These are phyloP conservation scores for Meiosimyza decipiens DNA, from an alignment of 2,888 invertebrate genomes.

Conservation along the genomic window DNA sequence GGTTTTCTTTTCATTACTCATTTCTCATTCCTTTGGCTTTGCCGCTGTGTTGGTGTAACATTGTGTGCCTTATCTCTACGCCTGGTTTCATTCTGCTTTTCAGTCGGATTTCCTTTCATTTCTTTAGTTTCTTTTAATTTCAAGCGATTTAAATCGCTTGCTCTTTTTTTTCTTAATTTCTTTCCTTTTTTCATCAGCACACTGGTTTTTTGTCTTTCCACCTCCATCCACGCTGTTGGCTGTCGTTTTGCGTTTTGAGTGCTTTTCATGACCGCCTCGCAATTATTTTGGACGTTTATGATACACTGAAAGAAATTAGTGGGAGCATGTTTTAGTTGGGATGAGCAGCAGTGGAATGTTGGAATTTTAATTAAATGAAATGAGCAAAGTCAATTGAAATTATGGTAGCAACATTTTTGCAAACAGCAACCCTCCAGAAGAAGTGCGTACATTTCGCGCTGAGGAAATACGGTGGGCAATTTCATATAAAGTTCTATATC, in stretches of 20 bases:
- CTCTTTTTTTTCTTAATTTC: neutral
- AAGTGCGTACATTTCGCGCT: too few relatives aligned
- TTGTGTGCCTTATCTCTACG: constrained; percentile 29
- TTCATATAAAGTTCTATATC: too few relatives aligned
- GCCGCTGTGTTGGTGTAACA: neutral
- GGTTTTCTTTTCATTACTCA: constrained; percentile 31
- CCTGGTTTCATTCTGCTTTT: constrained; percentile 13
- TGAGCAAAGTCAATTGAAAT: too few relatives aligned
- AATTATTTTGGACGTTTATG: constrained; percentile 18
- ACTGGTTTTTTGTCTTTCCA: neutral
- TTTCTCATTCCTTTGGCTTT: constrained; percentile 1
- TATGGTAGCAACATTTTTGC: too few relatives aligned
- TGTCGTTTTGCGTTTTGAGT: neutral
- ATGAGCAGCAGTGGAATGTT: too few relatives aligned
- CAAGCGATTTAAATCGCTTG: constrained; percentile 25
- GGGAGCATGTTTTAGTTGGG: neutral
- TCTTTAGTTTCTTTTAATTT: constrained; percentile 29
- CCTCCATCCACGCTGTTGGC: neutral
- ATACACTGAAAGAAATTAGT: constrained; percentile 1
- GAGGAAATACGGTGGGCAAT: too few relatives aligned
- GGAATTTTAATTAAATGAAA: too few relatives aligned
- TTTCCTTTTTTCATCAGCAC: too few relatives aligned
- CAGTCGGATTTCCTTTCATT: constrained; percentile 1
- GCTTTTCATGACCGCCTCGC: constrained; percentile 19
- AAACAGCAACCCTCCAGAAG: too few relatives aligned